A percentile compares a stretch with the other conserved stretches of the same genome.
Evolutionary conservation across 2,797 vertebrate genomes (phyloP).

Genomic region (Anguilla anguilla): DNA sequence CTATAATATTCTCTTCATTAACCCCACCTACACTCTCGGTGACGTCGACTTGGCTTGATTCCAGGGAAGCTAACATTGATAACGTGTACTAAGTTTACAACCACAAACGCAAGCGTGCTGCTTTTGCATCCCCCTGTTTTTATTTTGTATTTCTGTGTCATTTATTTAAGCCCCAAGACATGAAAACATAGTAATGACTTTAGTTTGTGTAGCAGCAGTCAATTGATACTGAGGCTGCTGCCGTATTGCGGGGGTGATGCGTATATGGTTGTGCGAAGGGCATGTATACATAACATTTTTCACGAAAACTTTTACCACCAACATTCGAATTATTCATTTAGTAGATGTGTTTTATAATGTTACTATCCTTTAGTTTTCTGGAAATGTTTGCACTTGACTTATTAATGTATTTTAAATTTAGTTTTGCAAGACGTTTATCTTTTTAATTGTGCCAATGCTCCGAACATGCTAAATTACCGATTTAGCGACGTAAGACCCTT

Average conservation of each 20-base stretch:
- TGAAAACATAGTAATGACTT: neutral
- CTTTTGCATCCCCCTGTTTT: neutral
- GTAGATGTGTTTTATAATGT: neutral
- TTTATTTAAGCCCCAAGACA: neutral
- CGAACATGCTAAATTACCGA: neutral
- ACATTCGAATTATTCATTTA: neutral
- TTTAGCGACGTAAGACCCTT: neutral
- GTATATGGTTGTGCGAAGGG: neutral
- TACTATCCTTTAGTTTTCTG: neutral
- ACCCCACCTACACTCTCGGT: constrained; percentile 64
- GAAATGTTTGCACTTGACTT: neutral
- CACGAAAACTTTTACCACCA: neutral
- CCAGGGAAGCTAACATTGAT: neutral
- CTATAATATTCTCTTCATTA: constrained; percentile 38
- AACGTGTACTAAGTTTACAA: neutral
- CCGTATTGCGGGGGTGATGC: constrained; percentile 10
- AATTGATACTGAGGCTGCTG: neutral
- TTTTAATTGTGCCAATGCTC: neutral
- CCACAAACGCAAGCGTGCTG: constrained; percentile 7
- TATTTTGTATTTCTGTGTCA: neutral
- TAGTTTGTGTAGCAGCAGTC: neutral
- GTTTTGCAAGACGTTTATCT: neutral
- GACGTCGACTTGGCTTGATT: constrained; percentile 53
- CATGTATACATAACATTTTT: neutral
- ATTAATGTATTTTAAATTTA: neutral